Evolutionary conservation across 2,888 invertebrate species (phyloP).

Genomic region (Sthenelais limicola): DNA sequence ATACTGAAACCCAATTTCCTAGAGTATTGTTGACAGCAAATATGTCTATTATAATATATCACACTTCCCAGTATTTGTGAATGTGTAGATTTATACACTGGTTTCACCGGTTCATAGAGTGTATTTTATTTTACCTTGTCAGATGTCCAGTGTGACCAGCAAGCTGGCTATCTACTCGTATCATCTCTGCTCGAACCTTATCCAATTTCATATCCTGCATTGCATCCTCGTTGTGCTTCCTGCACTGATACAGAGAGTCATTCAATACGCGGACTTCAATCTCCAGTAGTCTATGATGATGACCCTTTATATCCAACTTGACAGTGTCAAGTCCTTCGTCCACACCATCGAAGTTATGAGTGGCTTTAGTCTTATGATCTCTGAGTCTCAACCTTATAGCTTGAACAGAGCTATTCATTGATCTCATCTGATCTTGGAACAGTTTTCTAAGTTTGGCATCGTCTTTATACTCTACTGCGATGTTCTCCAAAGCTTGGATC

Average conservation of each 20-base stretch:
- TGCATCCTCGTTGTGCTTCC: slow-evolving; percentile 58
- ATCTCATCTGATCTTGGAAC: not conserved
- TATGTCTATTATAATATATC: too few relatives aligned
- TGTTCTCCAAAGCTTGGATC: slow-evolving; percentile 41
- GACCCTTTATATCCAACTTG: too few relatives aligned
- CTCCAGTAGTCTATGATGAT: too few relatives aligned
- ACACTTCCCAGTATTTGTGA: too few relatives aligned
- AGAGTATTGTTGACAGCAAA: too few relatives aligned
- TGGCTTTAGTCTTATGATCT: slow-evolving; percentile 24
- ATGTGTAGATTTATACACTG: not conserved
- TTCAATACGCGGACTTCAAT: slow-evolving; percentile 74
- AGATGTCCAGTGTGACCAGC: slow-evolving; percentile 46
- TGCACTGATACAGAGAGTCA: slow-evolving; percentile 58
- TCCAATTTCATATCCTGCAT: slow-evolving; percentile 54
- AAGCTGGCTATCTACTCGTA: slow-evolving; percentile 35
- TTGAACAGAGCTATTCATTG: slow-evolving; percentile 21
- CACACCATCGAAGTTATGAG: slow-evolving; percentile 10
- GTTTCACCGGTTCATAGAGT: too few relatives aligned
- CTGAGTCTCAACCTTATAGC: slow-evolving; percentile 6
- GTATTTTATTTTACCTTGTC: slow-evolving; percentile 40
- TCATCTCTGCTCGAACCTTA: slow-evolving; percentile 13
- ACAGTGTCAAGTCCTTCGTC: not conserved
- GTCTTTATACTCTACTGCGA: slow-evolving; percentile 38
- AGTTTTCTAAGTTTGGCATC: not conserved
- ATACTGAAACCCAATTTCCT: too few relatives aligned